Evolutionary conservation across 2,888 invertebrate genomes (phyloP).

Genomic region (Trachelus tabidus): DNA sequence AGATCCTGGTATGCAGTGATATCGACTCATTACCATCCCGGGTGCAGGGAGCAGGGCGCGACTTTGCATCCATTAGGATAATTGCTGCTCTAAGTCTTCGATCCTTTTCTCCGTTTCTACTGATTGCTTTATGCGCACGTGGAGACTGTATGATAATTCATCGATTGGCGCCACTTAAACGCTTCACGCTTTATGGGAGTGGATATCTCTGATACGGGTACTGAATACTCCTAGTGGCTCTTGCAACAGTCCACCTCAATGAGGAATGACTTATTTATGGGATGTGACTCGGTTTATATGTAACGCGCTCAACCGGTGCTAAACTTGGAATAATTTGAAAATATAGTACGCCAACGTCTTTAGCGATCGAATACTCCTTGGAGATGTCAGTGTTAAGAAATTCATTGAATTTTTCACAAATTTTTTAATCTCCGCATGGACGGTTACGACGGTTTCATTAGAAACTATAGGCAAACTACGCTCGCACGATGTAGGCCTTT

Average conservation of each 20-base stretch:
- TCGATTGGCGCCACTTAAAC: conserved; percentile 31
- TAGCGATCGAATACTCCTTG: not conserved
- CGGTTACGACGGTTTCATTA: not conserved
- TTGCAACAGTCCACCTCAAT: not conserved
- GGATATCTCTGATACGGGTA: not conserved
- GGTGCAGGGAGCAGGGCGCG: conserved; percentile 59
- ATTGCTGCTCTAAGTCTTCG: conserved; percentile 59
- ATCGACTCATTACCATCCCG: conserved; percentile 66
- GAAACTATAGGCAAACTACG: not conserved
- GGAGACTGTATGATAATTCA: conserved; percentile 37
- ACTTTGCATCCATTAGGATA: conserved; percentile 67
- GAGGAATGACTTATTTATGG: not conserved
- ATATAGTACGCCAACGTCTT: not conserved
- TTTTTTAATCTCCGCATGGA: not conserved
- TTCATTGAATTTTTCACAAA: not conserved
- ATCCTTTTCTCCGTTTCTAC: not conserved
- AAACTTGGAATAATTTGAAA: not conserved
- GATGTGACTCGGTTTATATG: not conserved
- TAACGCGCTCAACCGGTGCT: not conserved
- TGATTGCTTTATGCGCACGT: conserved; percentile 45
- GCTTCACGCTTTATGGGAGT: not conserved
- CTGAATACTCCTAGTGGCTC: not conserved
- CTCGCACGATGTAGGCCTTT: not conserved
- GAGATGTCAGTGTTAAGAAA: not conserved
- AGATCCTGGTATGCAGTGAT: conserved; percentile 64